Conservation (phyloP, 2,888 invertebrate genomes). For the Petrophora chlorosata region DNA sequence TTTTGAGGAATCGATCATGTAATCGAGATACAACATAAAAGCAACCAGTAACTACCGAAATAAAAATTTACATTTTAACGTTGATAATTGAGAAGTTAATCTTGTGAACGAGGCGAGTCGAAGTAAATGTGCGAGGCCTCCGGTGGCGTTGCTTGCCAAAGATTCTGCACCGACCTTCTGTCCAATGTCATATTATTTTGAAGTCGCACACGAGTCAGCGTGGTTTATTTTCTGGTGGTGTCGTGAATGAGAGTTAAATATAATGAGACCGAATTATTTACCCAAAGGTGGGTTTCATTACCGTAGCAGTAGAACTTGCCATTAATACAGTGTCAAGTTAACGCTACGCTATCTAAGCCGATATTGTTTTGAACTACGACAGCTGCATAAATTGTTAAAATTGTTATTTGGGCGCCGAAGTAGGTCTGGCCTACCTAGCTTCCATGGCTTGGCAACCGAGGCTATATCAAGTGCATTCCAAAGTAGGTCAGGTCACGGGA, state of each 20-base stretch:
- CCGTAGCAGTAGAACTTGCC: too few species aligned
- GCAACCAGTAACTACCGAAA: too few species aligned
- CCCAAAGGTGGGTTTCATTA: too few species aligned
- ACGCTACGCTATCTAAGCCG: neutral
- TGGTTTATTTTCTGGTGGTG: conserved; percentile 27
- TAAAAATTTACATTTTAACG: too few species aligned
- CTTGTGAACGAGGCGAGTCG: conserved; percentile 36
- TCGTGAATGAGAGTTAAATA: conserved; percentile 30
- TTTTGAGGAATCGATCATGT: too few species aligned
- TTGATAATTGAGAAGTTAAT: conserved; percentile 23
- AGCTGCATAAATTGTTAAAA: neutral
- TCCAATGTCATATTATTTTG: conserved; percentile 75
- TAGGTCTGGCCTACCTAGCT: conserved; percentile 28
- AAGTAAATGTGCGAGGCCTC: conserved; percentile 49
- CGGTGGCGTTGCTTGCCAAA: conserved; percentile 81
- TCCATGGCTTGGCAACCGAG: conserved; percentile 49
- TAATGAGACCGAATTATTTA: conserved; percentile 2
- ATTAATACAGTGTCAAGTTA: neutral
- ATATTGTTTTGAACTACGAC: neutral
- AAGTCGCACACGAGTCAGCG: conserved; percentile 36
- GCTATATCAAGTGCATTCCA: conserved; percentile 71
- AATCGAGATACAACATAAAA: too few species aligned
- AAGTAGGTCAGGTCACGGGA: conserved; percentile 73
- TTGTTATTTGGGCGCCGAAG: conserved; percentile 11
- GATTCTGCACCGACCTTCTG: conserved; percentile 83